Evolutionary conservation across 2,113 vertebrate species (phyloP).

Genomic region (Psephotus haematonotus): DNA sequence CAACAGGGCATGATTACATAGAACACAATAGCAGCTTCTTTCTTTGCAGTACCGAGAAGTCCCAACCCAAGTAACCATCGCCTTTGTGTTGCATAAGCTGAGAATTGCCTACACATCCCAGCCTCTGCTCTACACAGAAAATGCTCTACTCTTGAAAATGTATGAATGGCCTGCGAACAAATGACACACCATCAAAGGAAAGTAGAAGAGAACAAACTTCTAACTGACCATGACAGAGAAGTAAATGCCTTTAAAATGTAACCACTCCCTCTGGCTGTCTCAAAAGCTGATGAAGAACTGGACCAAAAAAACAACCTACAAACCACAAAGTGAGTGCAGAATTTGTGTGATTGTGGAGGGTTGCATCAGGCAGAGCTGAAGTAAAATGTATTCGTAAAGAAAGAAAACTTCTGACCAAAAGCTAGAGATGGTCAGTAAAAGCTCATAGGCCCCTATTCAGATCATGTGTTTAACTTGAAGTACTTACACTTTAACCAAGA

Average conservation of each 20-base stretch:
- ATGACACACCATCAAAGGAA: not conserved
- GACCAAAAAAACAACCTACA: not conserved
- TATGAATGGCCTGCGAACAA: not conserved
- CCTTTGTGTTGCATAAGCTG: not conserved
- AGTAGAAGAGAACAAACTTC: not conserved
- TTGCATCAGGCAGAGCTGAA: not conserved
- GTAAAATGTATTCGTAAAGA: not conserved
- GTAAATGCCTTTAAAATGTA: not conserved
- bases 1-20: not conserved
- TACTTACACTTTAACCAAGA: not conserved
- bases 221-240: not conserved
- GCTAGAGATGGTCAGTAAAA: not conserved
- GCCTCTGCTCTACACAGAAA: not conserved
- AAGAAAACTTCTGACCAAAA: not conserved
- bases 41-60: not conserved
- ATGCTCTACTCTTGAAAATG: not conserved
- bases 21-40: conserved; percentile 14
- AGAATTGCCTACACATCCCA: not conserved
- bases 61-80: not conserved
- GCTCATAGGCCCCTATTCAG: not conserved
- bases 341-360: not conserved
- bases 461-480: not conserved
- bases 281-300: not conserved
- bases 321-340: not conserved
- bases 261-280: not conserved